Evolutionary conservation across 2,113 vertebrate genomes (phyloP), one percentile per base, ranked within the genome.

Genomic region (Grantiella picta): DNA sequence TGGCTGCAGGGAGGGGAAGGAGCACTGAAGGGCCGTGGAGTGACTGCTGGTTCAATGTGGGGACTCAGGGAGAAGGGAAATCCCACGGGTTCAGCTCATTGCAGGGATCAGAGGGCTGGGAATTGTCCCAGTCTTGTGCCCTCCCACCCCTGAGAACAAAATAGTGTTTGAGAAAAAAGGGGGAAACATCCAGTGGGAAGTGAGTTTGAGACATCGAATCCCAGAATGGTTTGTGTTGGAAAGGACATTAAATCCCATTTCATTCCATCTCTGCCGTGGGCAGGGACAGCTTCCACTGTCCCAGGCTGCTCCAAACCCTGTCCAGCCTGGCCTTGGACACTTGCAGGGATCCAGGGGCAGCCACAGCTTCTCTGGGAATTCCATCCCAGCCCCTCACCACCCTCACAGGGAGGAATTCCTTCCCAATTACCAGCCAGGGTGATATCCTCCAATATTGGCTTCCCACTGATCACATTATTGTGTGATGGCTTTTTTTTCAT

Each of bases 251-350:
- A 61, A 54, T 5, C 1, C 8, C 11, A 22, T 12, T 20, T 20
- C 1, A 1, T n/a, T 0, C 19, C 69, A 66, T 0, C 8, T 33
- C 36, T 66, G 60, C 27, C 33, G 7, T 17, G 52, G 40, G 23
- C 53, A 68, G n/a, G 24, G n/a, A 40, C 61, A 75, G 3, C 28
- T 76, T 3, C n/a, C 54, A 18, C n/a, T 1, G 0, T 2, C 38
- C 86, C 70, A 61, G 69, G 16, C 0, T n/a, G 28, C 24, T 24
- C 53, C 78, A 13, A 73, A 4, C 7, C 27, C 31, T 0, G 0
- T 38, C 69, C 60, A 89, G 0, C 78, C 69, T 54, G 78, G 16
- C 38, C 38, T 35, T 8, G 61, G 47, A 0, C 61, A 53, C 2
- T 82, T 0, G n/a, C 85, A 87, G 56, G 49, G 85, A 56, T 72